These are phyloP conservation scores for Cerastis rubricosa DNA, from an alignment of 2,888 invertebrate species.

Conservation along the genomic window DNA sequence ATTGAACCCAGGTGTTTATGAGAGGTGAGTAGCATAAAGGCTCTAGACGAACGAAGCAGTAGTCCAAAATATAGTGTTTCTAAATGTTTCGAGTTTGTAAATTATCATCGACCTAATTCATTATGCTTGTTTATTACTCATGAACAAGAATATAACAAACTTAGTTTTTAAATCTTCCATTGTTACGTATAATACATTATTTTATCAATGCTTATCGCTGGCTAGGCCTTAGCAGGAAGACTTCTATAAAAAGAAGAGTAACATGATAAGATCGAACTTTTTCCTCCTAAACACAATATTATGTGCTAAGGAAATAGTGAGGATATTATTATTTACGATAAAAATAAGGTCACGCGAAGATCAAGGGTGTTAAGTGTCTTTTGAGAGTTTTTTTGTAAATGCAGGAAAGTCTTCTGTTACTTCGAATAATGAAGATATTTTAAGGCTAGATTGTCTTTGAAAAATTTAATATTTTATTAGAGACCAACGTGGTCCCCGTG, in stretches of 20 bases:
- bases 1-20: background rate
- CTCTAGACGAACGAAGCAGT: background rate
- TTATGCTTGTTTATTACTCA: background rate
- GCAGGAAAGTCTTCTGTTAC: background rate
- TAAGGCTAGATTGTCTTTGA: background rate
- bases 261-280: slow-evolving; percentile 4
- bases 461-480: background rate
- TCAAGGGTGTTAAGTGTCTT: slow-evolving; percentile 10
- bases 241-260: background rate
- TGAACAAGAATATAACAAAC: no score
- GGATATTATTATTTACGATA: slow-evolving; percentile 6
- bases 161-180: background rate
- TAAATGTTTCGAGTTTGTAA: background rate
- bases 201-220: background rate
- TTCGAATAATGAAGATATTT: background rate
- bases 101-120: background rate
- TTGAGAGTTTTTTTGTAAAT: background rate
- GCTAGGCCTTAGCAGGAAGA: background rate
- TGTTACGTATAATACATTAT: background rate
- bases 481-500: no score
- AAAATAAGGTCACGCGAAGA: background rate
- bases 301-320: slow-evolving; percentile 7
- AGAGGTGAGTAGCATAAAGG: no score
- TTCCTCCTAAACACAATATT: background rate
- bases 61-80: background rate